Conservation (phyloP, 2,113 vertebrate species). For the Podarcis cretensis region DNA sequence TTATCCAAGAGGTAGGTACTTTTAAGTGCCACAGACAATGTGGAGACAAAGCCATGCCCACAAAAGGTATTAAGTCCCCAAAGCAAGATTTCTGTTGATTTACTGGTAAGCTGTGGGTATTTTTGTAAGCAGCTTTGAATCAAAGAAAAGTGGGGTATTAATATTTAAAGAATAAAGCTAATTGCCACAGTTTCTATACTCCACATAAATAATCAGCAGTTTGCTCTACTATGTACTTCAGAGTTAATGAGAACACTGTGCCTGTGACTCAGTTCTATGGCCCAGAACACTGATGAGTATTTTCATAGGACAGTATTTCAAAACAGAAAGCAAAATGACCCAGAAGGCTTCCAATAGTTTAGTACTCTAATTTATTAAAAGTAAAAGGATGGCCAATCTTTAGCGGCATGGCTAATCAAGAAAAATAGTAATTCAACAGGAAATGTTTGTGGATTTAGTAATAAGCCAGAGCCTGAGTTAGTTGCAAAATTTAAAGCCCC, state of each 20-base stretch:
- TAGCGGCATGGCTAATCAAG: neutral
- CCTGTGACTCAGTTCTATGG: neutral
- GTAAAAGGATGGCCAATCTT: neutral
- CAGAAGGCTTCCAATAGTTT: slow-evolving; percentile 28
- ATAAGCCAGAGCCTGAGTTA: slow-evolving; percentile 31
- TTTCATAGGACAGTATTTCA: slow-evolving; percentile 18
- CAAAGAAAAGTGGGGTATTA: neutral
- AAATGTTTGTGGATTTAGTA: slow-evolving; percentile 45
- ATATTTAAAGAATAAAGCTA: neutral
- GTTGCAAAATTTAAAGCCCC: slow-evolving; percentile 56
- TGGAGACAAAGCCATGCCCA: slow-evolving; percentile 25
- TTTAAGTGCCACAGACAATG: slow-evolving; percentile 23
- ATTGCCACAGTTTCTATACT: slow-evolving; percentile 1
- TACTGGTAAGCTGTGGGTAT: neutral
- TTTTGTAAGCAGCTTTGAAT: neutral
- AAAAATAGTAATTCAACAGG: neutral
- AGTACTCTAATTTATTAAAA: slow-evolving; percentile 16
- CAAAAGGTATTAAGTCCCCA: neutral
- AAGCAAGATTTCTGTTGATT: slow-evolving; percentile 5
- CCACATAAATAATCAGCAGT: neutral
- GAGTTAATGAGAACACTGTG: slow-evolving; percentile 30
- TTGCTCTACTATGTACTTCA: slow-evolving; percentile 22
- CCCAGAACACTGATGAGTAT: neutral
- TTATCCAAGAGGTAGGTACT: slow-evolving; percentile 25
- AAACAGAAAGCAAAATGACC: slow-evolving; percentile 23